Evolutionary conservation across 2,888 invertebrate species (phyloP).

Genomic region (Cephus pygmeus): DNA sequence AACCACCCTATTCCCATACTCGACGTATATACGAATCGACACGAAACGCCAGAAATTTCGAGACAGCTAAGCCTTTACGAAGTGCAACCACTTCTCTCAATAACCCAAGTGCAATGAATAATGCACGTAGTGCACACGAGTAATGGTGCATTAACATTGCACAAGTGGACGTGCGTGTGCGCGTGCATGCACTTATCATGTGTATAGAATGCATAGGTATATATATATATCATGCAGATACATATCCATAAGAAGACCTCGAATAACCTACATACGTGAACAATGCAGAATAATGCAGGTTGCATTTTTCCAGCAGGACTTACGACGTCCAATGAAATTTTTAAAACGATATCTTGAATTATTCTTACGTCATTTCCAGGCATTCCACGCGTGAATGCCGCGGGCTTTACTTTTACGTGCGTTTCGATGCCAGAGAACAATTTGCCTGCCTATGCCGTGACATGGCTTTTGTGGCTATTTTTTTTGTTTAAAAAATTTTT

Average conservation of each 20-base stretch:
- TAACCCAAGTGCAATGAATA: constrained; percentile 37
- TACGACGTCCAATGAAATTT: neutral
- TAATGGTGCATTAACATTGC: constrained; percentile 35
- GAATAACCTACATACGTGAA: neutral
- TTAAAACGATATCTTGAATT: neutral
- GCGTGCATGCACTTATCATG: constrained; percentile 21
- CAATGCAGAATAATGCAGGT: neutral
- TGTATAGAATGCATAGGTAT: no score
- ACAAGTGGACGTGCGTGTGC: constrained; percentile 28
- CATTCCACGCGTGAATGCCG: neutral
- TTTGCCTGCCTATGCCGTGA: neutral
- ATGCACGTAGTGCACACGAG: constrained; percentile 30
- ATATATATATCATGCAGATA: neutral
- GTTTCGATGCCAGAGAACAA: neutral
- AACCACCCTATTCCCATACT: neutral
- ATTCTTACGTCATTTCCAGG: neutral
- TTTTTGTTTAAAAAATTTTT: no score
- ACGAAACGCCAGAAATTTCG: neutral
- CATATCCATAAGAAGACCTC: neutral
- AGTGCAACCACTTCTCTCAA: constrained; percentile 24
- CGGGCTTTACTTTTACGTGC: neutral
- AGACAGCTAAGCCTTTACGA: neutral
- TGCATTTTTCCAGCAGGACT: neutral
- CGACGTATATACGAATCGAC: neutral
- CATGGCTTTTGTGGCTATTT: neutral